Conservation (phyloP, 2,888 invertebrate species). For the Stomorhina lunata region DNA sequence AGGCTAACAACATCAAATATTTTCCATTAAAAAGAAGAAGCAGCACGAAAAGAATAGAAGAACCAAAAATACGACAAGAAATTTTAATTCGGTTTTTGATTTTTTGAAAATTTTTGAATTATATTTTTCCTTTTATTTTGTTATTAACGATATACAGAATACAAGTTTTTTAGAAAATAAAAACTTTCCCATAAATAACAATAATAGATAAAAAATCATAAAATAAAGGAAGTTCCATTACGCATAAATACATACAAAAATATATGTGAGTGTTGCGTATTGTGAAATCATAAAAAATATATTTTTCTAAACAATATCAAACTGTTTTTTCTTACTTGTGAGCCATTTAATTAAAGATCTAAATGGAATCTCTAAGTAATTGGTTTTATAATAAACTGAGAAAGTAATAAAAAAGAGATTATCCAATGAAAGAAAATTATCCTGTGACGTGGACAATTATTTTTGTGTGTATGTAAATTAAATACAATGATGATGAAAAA, state of each 20-base stretch:
- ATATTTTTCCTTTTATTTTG: constrained; percentile 71
- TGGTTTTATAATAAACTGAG: too few species aligned
- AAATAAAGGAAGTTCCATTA: background rate
- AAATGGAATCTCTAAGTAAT: too few species aligned
- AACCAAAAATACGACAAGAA: constrained; percentile 31
- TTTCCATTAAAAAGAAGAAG: constrained; percentile 33
- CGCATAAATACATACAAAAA: constrained; percentile 1
- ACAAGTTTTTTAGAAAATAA: constrained; percentile 29
- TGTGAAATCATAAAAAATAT: constrained; percentile 20
- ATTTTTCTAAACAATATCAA: background rate
- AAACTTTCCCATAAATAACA: constrained; percentile 20
- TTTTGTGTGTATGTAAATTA: background rate
- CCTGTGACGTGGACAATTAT: constrained; percentile 42
- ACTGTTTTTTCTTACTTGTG: background rate
- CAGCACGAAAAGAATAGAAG: constrained; percentile 38
- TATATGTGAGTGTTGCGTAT: constrained; percentile 60
- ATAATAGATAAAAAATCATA: background rate
- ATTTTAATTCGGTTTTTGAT: constrained; percentile 68
- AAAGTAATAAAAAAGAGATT: background rate
- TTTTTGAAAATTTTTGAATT: constrained; percentile 72
- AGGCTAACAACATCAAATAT: too few species aligned
- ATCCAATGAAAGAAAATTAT: background rate
- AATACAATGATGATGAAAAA: background rate
- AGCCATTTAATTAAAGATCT: too few species aligned
- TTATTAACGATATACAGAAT: constrained; percentile 37